A percentile compares a stretch with the other conserved stretches of the same genome.
phyloP scores from a whole-genome alignment of 92 coral and sea anemone species.

The Porites evermanni region DNA sequence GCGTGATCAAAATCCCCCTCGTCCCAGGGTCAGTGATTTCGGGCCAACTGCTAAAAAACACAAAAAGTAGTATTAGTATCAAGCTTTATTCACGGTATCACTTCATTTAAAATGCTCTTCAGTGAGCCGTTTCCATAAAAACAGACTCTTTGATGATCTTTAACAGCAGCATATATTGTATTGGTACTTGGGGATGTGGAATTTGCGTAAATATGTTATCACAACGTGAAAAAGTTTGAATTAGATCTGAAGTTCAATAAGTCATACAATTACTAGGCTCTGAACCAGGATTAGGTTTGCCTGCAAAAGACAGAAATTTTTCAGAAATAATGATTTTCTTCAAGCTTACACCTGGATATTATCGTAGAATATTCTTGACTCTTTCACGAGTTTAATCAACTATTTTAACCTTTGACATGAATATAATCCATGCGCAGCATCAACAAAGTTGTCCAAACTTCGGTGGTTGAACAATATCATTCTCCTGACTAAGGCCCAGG shows the following conservation, averaged over 20 bases:
- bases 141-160: not conserved
- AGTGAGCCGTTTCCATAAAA: no score
- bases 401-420: not conserved
- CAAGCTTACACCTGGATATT: not conserved
- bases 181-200: not conserved
- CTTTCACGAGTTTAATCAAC: not conserved
- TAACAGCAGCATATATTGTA: not conserved
- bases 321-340: not conserved
- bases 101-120: no score
- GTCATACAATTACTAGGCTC: not conserved
- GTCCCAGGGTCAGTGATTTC: no score
- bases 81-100: no score
- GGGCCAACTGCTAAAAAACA: no score
- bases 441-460: not conserved
- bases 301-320: no score
- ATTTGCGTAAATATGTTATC: not conserved
- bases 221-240: not conserved
- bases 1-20: no score
- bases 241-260: no score
- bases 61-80: no score
- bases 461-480: not conserved
- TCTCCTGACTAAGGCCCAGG: not conserved
- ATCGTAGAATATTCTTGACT: not conserved
- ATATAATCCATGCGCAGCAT: not conserved
- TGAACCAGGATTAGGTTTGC: no score